Evolutionary conservation across 2,797 vertebrate species (phyloP).

Genomic region (Lagodon rhomboides): DNA sequence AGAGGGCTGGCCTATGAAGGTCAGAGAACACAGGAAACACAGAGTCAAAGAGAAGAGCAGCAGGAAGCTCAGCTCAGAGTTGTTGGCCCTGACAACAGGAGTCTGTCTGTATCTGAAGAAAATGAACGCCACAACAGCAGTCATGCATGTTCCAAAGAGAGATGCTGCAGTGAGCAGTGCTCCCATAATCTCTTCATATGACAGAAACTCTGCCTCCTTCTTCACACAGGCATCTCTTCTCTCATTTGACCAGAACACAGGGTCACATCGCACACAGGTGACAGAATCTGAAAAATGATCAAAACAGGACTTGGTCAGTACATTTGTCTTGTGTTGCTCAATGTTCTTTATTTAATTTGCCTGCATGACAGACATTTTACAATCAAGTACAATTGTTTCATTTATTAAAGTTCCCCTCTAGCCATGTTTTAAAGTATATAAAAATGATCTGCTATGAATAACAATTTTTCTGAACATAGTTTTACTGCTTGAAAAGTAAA

Average conservation of each 20-base stretch:
- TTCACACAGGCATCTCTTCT: conserved; percentile 9
- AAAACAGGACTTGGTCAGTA: neutral
- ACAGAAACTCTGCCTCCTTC: conserved; percentile 23
- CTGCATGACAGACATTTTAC: too few relatives aligned
- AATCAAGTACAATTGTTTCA: too few relatives aligned
- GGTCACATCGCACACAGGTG: conserved; percentile 19
- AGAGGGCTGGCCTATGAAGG: neutral
- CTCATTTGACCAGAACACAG: conserved; percentile 58
- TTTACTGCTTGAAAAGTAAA: too few relatives aligned
- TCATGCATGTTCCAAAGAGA: too few relatives aligned
- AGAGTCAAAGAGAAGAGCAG: conserved; percentile 4
- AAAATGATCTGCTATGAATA: too few relatives aligned
- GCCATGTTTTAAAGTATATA: too few relatives aligned
- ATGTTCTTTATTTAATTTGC: neutral
- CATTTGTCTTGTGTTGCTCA: neutral
- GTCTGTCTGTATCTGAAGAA: conserved; percentile 67
- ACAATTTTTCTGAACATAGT: too few relatives aligned
- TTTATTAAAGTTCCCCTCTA: too few relatives aligned
- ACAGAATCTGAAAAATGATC: conserved; percentile 54
- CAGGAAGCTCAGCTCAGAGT: conserved; percentile 2
- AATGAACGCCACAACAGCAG: conserved; percentile 52
- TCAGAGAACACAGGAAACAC: conserved; percentile 12
- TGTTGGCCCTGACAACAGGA: conserved; percentile 72
- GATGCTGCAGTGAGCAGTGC: too few relatives aligned
- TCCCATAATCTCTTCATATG: conserved; percentile 50